Evolutionary conservation across 2,888 invertebrate genomes (phyloP).

Genomic region (Sphaerophoria taeniata): DNA sequence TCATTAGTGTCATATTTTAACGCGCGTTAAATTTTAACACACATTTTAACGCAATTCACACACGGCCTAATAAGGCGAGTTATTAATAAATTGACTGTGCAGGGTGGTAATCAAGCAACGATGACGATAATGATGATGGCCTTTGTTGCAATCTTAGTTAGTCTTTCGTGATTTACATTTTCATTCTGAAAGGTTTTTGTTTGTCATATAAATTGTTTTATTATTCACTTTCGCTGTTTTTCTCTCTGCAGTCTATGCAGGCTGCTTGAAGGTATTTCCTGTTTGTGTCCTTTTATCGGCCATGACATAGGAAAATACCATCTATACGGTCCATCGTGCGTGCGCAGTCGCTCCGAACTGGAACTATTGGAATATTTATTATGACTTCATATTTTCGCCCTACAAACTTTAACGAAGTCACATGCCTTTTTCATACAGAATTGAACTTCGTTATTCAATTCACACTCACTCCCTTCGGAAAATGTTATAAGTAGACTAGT

Average conservation of each 20-base stretch:
- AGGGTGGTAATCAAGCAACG: not conserved
- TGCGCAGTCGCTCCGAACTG: too few species aligned
- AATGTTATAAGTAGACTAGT: too few species aligned
- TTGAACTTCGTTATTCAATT: too few species aligned
- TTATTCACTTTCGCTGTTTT: conserved; percentile 26
- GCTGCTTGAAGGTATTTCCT: not conserved
- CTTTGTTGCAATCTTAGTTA: not conserved
- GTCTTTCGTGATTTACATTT: conserved; percentile 20
- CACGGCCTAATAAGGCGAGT: conserved; percentile 25
- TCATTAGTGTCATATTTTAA: too few species aligned
- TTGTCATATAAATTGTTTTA: conserved; percentile 14
- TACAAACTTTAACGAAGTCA: too few species aligned
- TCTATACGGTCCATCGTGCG: too few species aligned
- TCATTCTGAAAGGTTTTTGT: not conserved
- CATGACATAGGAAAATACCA: conserved; percentile 1
- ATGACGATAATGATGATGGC: conserved; percentile 1
- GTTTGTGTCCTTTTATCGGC: not conserved
- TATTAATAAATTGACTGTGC: conserved; percentile 33
- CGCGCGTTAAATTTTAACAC: too few species aligned
- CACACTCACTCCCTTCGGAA: too few species aligned
- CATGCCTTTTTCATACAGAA: too few species aligned
- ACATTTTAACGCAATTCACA: too few species aligned
- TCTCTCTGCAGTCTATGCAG: not conserved
- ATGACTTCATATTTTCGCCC: too few species aligned
- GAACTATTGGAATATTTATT: too few species aligned